phyloP scores from a whole-genome alignment of 2,113 vertebrate genomes.

The Ursus arctos region DNA sequence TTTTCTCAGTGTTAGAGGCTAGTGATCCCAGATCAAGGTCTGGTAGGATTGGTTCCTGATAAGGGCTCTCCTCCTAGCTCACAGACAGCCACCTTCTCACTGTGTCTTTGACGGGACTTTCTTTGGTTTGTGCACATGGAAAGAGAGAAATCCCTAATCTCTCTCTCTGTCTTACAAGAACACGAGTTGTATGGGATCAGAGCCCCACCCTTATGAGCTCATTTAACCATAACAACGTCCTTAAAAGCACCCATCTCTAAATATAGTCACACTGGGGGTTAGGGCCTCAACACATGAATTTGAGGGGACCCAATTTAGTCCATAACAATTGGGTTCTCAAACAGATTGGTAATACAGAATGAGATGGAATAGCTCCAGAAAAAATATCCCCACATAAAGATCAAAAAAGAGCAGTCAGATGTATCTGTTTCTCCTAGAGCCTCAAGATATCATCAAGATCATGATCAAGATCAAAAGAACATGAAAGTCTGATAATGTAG shows the following conservation, averaged over 20 bases:
- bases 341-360: slow-evolving; percentile 90
- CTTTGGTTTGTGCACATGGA: neutral
- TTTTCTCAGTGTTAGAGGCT: neutral
- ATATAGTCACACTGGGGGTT: neutral
- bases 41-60: neutral
- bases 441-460: slow-evolving; percentile 89
- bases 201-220: neutral
- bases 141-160: neutral
- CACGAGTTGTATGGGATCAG: neutral
- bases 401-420: slow-evolving; percentile 93
- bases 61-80: slow-evolving; percentile 51
- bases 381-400: slow-evolving; percentile 90
- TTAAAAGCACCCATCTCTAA: neutral
- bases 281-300: neutral
- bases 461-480: slow-evolving; percentile 94
- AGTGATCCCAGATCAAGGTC: neutral
- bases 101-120: neutral
- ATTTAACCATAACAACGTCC: neutral
- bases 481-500: slow-evolving; percentile 91
- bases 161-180: neutral
- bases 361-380: slow-evolving; percentile 85
- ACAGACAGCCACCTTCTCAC: neutral
- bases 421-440: slow-evolving; percentile 93
- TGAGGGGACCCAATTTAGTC: neutral
- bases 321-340: neutral